phyloP scores from a whole-genome alignment of 2,888 invertebrate species.

The Tetragnatha montana region DNA sequence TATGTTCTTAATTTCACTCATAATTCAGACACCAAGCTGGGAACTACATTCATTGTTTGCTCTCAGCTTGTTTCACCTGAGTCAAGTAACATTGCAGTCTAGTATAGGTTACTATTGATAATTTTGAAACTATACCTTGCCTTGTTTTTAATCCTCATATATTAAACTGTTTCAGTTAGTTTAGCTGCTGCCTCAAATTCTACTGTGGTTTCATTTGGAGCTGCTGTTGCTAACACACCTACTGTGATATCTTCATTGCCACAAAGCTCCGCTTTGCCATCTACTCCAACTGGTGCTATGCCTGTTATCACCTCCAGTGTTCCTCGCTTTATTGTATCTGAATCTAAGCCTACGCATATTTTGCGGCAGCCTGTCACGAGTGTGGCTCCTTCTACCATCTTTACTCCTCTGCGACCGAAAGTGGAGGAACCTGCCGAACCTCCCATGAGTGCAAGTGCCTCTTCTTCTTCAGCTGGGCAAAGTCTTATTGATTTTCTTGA shows the following conservation, averaged over 20 bases:
- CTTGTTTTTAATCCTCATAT: too few species aligned
- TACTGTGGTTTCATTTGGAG: background rate
- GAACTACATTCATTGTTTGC: too few species aligned
- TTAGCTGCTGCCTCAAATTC: background rate
- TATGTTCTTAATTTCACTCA: too few species aligned
- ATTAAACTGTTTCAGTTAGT: too few species aligned
- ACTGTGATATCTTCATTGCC: background rate
- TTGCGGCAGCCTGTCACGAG: background rate
- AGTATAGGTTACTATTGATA: too few species aligned
- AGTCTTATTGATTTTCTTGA: slow-evolving; percentile 91
- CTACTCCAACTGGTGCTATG: background rate
- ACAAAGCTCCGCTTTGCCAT: background rate
- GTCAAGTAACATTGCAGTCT: too few species aligned
- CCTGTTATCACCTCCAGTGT: background rate
- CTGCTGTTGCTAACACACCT: too few species aligned
- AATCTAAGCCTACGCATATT: background rate
- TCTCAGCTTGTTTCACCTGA: too few species aligned
- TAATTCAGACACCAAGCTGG: too few species aligned
- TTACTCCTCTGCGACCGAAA: background rate
- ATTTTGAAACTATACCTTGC: too few species aligned
- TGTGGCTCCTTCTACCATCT: background rate
- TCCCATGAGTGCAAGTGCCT: background rate
- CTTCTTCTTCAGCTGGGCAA: slow-evolving; percentile 80
- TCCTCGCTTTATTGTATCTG: background rate
- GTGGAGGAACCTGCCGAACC: background rate